Evolutionary conservation across 2,888 invertebrate genomes (phyloP).

Genomic region (Philereme vetulata): DNA sequence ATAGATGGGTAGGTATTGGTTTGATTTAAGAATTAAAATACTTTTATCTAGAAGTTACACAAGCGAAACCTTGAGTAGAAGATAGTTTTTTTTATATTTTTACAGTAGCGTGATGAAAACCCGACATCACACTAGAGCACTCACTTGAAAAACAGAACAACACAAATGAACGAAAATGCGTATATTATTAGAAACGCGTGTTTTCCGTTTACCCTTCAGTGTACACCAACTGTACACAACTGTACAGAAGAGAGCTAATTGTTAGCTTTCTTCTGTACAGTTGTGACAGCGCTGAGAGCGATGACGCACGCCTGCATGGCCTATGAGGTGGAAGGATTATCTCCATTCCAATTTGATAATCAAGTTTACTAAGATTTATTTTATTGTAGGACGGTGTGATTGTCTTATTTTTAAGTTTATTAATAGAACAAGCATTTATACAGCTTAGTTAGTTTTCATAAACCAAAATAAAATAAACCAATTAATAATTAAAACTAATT

Average conservation of each 20-base stretch:
- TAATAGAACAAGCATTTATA: slow-evolving; percentile 7
- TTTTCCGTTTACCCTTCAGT: slow-evolving; percentile 3
- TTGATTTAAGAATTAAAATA: too few relatives aligned
- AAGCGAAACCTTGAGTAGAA: too few relatives aligned
- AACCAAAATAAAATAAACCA: slow-evolving; percentile 6
- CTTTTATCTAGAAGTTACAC: too few relatives aligned
- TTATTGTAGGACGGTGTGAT: too few relatives aligned
- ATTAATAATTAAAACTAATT: slow-evolving; percentile 12
- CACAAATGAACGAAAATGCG: slow-evolving; percentile 6
- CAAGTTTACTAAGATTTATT: too few relatives aligned
- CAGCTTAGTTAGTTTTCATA: slow-evolving; percentile 18
- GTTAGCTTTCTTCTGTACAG: too few relatives aligned
- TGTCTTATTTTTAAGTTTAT: too few relatives aligned
- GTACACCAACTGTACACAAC: slow-evolving; percentile 16
- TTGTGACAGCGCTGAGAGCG: slow-evolving; percentile 11
- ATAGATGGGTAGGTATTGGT: too few relatives aligned
- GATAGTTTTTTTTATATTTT: too few relatives aligned
- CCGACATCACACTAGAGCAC: not conserved
- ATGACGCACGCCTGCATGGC: slow-evolving; percentile 16
- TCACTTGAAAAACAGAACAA: not conserved
- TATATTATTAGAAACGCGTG: not conserved
- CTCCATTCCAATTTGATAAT: too few relatives aligned
- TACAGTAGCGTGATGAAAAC: not conserved
- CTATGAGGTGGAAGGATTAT: slow-evolving; percentile 18
- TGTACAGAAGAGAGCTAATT: slow-evolving; percentile 15